These are phyloP conservation scores for Atractosteus spatula DNA, from an alignment of 2,113 vertebrate species.

Conservation along the genomic window DNA sequence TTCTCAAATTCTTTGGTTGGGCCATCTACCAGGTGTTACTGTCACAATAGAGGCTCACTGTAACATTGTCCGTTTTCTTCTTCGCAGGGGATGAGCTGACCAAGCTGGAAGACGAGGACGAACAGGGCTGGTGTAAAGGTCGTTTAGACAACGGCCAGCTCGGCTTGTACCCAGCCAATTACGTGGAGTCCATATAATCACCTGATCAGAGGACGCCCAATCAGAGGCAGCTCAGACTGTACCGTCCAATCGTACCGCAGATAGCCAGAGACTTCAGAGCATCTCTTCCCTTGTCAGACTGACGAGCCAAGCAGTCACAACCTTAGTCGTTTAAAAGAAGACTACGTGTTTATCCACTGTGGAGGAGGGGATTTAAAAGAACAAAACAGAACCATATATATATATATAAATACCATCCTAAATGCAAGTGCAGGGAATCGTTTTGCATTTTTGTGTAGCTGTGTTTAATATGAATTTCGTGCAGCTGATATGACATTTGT, in stretches of 20 bases:
- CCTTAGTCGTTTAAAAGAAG: conserved; percentile 64
- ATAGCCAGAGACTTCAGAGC: conserved; percentile 72
- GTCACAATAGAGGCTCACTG: neutral
- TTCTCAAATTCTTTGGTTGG: too few relatives aligned
- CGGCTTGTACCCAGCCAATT: conserved; percentile 97
- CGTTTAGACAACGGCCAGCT: conserved; percentile 88
- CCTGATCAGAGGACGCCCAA: conserved; percentile 45
- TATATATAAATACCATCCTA: conserved; percentile 45
- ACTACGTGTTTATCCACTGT: conserved; percentile 62
- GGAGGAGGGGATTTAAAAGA: conserved; percentile 47
- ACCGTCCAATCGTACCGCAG: conserved; percentile 57
- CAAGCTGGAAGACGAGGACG: conserved; percentile 94
- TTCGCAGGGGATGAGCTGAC: conserved; percentile 86
- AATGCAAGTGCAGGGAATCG: conserved; percentile 61
- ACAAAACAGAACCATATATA: conserved; percentile 48
- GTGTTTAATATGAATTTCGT: conserved; percentile 49
- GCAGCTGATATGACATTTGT: conserved; percentile 51
- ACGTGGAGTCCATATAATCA: conserved; percentile 90
- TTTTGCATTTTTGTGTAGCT: conserved; percentile 56
- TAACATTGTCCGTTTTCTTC: conserved; percentile 17
- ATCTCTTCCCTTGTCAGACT: conserved; percentile 64
- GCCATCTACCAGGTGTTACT: too few relatives aligned
- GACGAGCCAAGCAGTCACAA: conserved; percentile 64
- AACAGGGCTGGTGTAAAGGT: conserved; percentile 97
- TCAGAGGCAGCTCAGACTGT: conserved; percentile 70